Evolutionary conservation across 2,797 vertebrate species (phyloP).

Genomic region (Microtus obscurus): DNA sequence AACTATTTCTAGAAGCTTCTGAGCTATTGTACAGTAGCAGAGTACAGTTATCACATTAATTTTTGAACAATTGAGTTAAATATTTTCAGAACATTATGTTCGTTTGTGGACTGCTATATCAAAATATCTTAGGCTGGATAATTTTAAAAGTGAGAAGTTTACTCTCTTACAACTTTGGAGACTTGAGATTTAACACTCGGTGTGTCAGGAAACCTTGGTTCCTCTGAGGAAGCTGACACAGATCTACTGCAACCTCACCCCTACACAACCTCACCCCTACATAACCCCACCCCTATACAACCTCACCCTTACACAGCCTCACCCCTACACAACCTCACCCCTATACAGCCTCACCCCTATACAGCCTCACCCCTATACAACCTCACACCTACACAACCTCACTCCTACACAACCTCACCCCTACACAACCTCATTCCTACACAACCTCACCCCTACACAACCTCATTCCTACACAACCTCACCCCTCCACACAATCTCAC

Average conservation of each 20-base stretch:
- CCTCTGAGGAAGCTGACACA: not conserved
- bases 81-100: slow-evolving; percentile 27
- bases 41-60: not conserved
- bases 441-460: not conserved
- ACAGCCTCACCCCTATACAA: too few species aligned
- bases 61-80: slow-evolving; percentile 5
- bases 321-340: not conserved
- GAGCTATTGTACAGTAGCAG: not conserved
- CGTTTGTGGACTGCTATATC: not conserved
- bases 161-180: not conserved
- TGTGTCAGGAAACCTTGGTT: not conserved
- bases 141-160: not conserved
- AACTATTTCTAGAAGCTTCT: slow-evolving; percentile 56
- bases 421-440: not conserved
- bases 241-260: not conserved
- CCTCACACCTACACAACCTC: not conserved
- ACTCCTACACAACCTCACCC: not conserved
- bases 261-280: too few species aligned
- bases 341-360: not conserved
- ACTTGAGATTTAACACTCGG: not conserved
- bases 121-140: not conserved
- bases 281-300: too few species aligned
- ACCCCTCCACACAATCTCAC: not conserved
- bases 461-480: not conserved
- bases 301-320: not conserved